These are phyloP conservation scores for Caranx melampygus DNA, from an alignment of 2,113 vertebrate genomes.

Conservation along the genomic window DNA sequence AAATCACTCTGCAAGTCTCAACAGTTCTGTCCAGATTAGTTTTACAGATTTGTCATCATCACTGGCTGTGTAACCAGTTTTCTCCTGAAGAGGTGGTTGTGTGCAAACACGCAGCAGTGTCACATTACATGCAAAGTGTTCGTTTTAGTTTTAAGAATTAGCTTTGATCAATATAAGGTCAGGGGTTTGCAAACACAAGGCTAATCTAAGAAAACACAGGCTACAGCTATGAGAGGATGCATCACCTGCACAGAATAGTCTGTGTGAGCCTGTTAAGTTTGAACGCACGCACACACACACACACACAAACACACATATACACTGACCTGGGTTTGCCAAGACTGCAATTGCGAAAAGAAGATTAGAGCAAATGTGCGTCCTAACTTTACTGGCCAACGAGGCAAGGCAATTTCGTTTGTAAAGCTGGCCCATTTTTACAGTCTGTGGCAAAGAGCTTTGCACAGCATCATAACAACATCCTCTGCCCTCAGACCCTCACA, in stretches of 20 bases:
- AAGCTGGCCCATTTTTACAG: no score
- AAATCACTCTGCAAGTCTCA: no score
- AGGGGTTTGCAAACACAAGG: not conserved
- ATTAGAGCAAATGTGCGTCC: slow-evolving; percentile 45
- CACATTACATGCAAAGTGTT: not conserved
- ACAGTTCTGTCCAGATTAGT: not conserved
- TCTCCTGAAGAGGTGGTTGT: not conserved
- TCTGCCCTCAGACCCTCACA: no score
- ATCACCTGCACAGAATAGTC: not conserved
- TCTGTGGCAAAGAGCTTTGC: no score
- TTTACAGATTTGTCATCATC: not conserved
- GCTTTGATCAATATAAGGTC: not conserved
- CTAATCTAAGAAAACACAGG: not conserved
- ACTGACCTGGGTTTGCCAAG: slow-evolving; percentile 23
- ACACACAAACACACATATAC: slow-evolving; percentile 10
- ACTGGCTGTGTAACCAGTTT: no score
- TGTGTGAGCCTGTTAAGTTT: slow-evolving; percentile 23
- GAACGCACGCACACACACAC: not conserved
- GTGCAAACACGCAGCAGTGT: not conserved
- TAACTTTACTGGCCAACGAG: slow-evolving; percentile 10
- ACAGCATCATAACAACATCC: no score
- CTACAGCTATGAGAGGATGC: not conserved
- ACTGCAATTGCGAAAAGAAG: slow-evolving; percentile 27
- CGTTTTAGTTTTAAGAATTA: no score
- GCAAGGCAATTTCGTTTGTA: no score